phyloP scores from a whole-genome alignment of 2,113 vertebrate species.

The Urocolius indicus region DNA sequence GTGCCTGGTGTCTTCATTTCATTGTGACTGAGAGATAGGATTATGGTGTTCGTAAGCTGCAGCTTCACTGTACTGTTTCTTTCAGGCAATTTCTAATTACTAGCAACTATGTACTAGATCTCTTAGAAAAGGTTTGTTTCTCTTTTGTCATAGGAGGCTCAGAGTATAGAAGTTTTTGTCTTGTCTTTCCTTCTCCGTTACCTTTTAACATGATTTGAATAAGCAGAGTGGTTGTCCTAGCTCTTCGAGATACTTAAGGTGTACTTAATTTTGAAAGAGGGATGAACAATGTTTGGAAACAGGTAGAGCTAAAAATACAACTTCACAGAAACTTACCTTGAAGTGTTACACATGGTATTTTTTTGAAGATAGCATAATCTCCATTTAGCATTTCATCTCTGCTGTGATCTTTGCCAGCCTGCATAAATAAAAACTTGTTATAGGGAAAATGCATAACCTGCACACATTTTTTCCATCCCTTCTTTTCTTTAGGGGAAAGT shows the following conservation, averaged over 20 bases:
- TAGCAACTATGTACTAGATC: not conserved
- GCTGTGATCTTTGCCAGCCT: not conserved
- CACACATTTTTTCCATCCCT: not conserved
- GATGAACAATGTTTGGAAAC: not conserved
- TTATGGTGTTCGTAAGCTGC: not conserved
- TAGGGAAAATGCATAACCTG: not conserved
- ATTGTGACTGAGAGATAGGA: not conserved
- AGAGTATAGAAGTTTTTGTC: not conserved
- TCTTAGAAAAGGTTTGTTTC: not conserved
- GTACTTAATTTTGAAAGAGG: not conserved
- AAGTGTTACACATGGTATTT: not conserved
- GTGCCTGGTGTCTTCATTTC: not conserved
- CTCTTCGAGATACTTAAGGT: not conserved
- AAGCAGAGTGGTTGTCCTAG: not conserved
- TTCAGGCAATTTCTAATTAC: not conserved
- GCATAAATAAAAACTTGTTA: not conserved
- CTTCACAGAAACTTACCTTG: not conserved
- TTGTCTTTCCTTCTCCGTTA: not conserved
- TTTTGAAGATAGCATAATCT: not conserved
- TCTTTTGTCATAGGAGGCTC: not conserved
- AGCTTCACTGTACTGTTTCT: not conserved
- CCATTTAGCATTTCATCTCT: not conserved
- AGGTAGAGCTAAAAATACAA: not conserved
- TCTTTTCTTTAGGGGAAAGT: constrained; percentile 87
- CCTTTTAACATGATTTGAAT: not conserved